Evolutionary conservation across 2,888 invertebrate genomes (phyloP).

Genomic region (Acanthosepion lycidas): DNA sequence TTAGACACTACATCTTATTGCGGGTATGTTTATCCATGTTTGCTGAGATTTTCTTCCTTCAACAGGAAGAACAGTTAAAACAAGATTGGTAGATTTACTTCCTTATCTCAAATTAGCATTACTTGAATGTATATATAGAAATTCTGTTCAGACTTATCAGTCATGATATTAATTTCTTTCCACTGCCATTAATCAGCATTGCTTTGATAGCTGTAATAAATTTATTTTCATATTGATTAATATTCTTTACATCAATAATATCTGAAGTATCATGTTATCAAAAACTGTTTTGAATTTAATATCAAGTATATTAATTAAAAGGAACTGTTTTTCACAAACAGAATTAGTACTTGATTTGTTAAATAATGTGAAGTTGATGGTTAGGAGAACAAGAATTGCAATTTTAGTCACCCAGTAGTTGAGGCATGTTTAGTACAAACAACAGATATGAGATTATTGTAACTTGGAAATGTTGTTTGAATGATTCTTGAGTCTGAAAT

Average conservation of each 20-base stretch:
- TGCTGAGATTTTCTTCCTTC: background rate
- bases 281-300: background rate
- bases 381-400: no score
- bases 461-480: no score
- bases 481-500: no score
- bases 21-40: no score
- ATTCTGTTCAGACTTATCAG: background rate
- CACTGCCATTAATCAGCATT: background rate
- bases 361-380: no score
- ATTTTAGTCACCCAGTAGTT: no score
- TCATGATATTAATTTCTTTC: background rate
- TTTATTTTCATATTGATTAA: background rate
- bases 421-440: no score
- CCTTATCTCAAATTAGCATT: background rate
- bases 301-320: background rate
- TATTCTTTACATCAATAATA: background rate
- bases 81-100: background rate
- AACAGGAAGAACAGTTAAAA: background rate
- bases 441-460: no score
- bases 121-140: background rate
- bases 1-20: no score
- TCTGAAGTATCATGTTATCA: background rate
- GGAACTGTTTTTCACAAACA: no score
- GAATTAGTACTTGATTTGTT: no score
- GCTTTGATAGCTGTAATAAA: background rate